Conservation (phyloP, 2,888 invertebrate genomes). For the Tanaodytes sp. region DNA sequence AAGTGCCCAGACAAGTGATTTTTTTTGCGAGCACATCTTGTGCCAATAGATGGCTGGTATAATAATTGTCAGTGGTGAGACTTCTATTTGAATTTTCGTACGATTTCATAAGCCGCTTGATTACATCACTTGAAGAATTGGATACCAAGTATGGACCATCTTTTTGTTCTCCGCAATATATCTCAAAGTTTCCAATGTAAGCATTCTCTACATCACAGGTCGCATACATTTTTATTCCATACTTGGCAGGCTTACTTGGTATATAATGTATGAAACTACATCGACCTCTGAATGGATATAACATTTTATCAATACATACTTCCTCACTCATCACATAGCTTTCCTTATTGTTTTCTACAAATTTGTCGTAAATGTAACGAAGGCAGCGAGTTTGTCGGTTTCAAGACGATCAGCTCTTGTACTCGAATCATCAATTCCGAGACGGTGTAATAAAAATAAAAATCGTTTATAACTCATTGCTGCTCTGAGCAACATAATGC, state of each 20-base stretch:
- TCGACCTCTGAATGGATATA: slow-evolving; percentile 20
- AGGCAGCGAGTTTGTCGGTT: slow-evolving; percentile 37
- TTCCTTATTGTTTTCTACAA: slow-evolving; percentile 9
- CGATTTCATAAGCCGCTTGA: slow-evolving; percentile 37
- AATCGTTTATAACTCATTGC: slow-evolving; percentile 45
- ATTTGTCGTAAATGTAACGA: slow-evolving; percentile 19
- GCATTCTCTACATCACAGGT: slow-evolving; percentile 54
- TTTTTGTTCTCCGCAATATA: slow-evolving; percentile 50
- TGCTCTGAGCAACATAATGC: slow-evolving; percentile 31
- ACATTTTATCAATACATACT: slow-evolving; percentile 6
- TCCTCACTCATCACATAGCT: slow-evolving; percentile 13
- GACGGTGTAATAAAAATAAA: slow-evolving; percentile 33
- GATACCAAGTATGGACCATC: slow-evolving; percentile 38
- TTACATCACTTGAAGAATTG: slow-evolving; percentile 41
- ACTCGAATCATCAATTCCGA: slow-evolving; percentile 29
- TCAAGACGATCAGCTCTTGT: slow-evolving; percentile 21
- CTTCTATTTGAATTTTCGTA: slow-evolving; percentile 48
- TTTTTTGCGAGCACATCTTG: slow-evolving; percentile 16
- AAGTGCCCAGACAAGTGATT: slow-evolving; percentile 16
- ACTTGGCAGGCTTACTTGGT: slow-evolving; percentile 17
- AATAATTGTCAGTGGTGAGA: slow-evolving; percentile 40
- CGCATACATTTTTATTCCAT: slow-evolving; percentile 27
- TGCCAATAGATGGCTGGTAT: slow-evolving; percentile 18
- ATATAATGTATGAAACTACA: slow-evolving; percentile 13
- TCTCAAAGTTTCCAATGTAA: slow-evolving; percentile 42